These are phyloP conservation scores for Parnassius mnemosyne DNA, from an alignment of 2,888 invertebrate species.

Conservation along the genomic window DNA sequence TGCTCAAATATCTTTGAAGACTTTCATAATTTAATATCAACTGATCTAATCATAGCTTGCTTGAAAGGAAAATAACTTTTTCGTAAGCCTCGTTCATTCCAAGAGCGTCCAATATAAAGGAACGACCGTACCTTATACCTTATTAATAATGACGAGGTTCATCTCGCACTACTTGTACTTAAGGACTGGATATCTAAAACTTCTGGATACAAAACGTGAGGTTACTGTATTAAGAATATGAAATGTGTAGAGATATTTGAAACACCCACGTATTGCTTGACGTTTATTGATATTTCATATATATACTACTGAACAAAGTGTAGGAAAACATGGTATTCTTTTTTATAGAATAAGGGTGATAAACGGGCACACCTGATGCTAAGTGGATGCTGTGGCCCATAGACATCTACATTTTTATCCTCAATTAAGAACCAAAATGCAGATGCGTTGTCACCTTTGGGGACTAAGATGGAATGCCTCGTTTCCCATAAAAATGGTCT, in stretches of 20 bases:
- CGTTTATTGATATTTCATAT: not conserved
- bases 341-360: too few relatives aligned
- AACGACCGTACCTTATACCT: conserved; percentile 11
- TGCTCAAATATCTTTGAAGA: conserved; percentile 11
- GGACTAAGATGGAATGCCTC: too few relatives aligned
- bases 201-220: conserved; percentile 11
- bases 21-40: conserved; percentile 19
- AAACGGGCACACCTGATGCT: too few relatives aligned
- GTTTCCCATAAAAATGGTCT: too few relatives aligned
- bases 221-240: not conserved
- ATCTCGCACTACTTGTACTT: conserved; percentile 8
- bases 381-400: too few relatives aligned
- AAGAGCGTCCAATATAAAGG: conserved; percentile 15
- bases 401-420: too few relatives aligned
- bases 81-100: conserved; percentile 6
- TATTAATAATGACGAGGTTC: conserved; percentile 20
- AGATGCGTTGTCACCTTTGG: too few relatives aligned
- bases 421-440: too few relatives aligned
- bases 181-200: conserved; percentile 9
- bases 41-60: conserved; percentile 15
- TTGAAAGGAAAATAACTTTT: conserved; percentile 20
- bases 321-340: too few relatives aligned
- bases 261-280: conserved; percentile 1
- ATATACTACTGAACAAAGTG: not conserved
- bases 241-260: conserved; percentile 4